Evolutionary conservation across 2,888 invertebrate genomes (phyloP), one percentile per base, ranked within the genome.

Genomic region (Cheilosia vernalis): DNA sequence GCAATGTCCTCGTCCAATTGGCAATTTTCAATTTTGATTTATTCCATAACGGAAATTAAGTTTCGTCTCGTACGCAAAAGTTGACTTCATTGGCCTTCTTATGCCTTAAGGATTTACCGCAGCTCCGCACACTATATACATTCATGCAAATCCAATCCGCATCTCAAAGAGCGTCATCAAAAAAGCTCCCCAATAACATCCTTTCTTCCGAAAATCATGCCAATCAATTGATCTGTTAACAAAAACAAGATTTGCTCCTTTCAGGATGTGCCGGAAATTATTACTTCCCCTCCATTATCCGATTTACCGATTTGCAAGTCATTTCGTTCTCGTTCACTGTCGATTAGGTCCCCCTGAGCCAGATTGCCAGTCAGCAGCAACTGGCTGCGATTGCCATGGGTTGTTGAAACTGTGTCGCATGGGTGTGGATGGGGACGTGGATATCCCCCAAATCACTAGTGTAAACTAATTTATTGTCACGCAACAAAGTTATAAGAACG

Each of bases 151-250:
- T 17, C 40, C 42, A 72, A 60, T 47, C 49, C 30, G 44, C 61
- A 61, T 77, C 61, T 66, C 61, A 10, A 51, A 27, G 10, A 70
- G 55, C 70, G 70, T 79, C 70, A 53, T 64, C 66, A 33, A 42
- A 80, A 51, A 47, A 58, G 33, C 64, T 64, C 42, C 64, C 70
- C 61, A 72, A 74, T 72, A 77, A 72, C 67, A 85, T 74, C 69
- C 60, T 73, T 81, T 74, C 74, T 66, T 64, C 66, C 72, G 76
- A 84, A 80, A 84, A 84, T 76, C 85, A 81, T 76, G 63, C 85
- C 85, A 85, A 81, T 85, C 76, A 85, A 85, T 85, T 85, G 85
- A 85, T 85, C 85, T 85, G 85, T 85, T 85, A 85, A 85, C 85
- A 85, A 85, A 85, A 85, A 85, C 85, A 85, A 76, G 81, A 85